Percentiles rank a stretch among this genome's conserved stretches.
Evolutionary conservation across 2,888 invertebrate species (phyloP).

Genomic region (Lasioglossum oenotherae): DNA sequence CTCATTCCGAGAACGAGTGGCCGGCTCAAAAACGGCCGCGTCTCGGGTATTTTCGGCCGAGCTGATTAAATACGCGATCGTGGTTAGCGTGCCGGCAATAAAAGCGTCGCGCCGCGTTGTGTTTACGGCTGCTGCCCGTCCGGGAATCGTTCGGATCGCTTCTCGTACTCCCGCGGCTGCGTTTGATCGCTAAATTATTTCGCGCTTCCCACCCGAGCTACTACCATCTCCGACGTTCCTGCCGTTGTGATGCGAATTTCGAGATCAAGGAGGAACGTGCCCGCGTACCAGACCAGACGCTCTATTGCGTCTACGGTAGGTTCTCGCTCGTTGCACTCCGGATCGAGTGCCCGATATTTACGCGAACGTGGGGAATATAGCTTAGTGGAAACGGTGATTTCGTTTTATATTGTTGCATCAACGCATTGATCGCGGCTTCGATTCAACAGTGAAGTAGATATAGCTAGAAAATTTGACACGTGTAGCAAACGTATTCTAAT

Average conservation of each 20-base stretch:
- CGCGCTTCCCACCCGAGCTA: slow-evolving; percentile 22
- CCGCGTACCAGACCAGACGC: background rate
- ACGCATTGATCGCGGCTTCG: background rate
- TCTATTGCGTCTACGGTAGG: background rate
- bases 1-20: slow-evolving; percentile 37
- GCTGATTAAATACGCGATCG: slow-evolving; percentile 64
- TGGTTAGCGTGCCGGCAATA: slow-evolving; percentile 61
- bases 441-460: background rate
- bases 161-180: slow-evolving; percentile 40
- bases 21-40: slow-evolving; percentile 44
- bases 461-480: background rate
- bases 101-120: slow-evolving; percentile 63
- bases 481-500: too few relatives aligned
- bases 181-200: slow-evolving; percentile 58
- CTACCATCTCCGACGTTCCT: background rate
- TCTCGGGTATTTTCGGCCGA: slow-evolving; percentile 60
- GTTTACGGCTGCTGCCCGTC: slow-evolving; percentile 57
- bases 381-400: background rate
- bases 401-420: background rate
- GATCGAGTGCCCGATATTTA: background rate
- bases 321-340: background rate
- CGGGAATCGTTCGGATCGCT: slow-evolving; percentile 51
- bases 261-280: background rate
- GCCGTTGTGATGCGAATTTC: background rate
- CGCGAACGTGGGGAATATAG: background rate